phyloP scores from a whole-genome alignment of 2,888 invertebrate species.

The Aspidiotus rigidus region DNA sequence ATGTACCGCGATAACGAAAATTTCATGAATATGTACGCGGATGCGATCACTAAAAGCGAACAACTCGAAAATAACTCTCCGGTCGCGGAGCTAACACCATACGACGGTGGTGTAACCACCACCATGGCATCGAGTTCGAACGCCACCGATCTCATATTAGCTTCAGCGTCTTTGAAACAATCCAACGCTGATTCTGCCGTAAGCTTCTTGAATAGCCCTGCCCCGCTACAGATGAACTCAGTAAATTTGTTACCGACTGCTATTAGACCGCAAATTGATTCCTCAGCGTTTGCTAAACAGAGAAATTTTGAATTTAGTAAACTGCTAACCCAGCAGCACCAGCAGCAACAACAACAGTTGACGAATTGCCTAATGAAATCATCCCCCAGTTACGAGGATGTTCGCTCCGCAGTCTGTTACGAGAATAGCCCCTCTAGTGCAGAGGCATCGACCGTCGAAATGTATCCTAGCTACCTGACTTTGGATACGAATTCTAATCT shows the following conservation, averaged over 20 bases:
- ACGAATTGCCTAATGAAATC: neutral
- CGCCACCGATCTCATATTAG: neutral
- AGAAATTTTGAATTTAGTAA: neutral
- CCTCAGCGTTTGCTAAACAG: neutral
- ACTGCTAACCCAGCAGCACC: constrained; percentile 7
- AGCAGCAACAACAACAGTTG: constrained; percentile 10
- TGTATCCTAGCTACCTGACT: constrained; percentile 17
- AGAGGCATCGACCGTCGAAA: neutral
- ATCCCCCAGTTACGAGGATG: constrained; percentile 13
- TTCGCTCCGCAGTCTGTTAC: constrained; percentile 8
- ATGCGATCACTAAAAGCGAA: constrained; percentile 1
- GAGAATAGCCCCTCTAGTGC: neutral
- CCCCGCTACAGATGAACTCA: neutral
- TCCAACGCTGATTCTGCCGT: neutral
- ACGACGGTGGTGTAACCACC: neutral
- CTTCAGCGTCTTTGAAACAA: neutral
- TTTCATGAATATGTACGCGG: constrained; percentile 7
- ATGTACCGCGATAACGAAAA: constrained; percentile 9
- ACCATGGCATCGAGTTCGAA: neutral
- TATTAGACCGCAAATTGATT: neutral
- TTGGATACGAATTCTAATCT: constrained; percentile 1
- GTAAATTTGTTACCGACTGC: neutral
- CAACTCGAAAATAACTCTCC: neutral
- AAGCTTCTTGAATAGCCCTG: too few species aligned
- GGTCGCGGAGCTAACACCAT: neutral